Conservation (phyloP, 2,888 invertebrate genomes). For the Amphipyra tragopoginis region DNA sequence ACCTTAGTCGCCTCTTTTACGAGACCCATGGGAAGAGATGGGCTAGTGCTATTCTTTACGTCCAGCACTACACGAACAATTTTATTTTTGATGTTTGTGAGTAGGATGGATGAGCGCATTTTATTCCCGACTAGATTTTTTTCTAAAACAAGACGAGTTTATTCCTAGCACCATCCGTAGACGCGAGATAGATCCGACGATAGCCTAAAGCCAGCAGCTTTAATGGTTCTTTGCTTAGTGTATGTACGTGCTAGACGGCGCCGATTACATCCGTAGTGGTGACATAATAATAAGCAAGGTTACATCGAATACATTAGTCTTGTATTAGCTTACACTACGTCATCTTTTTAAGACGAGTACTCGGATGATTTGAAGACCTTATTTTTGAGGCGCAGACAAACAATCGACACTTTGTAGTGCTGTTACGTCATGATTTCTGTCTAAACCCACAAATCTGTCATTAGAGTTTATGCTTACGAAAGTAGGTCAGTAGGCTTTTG, state of each 20-base stretch:
- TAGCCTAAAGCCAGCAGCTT: slow-evolving; percentile 1
- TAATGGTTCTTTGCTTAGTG: slow-evolving; percentile 11
- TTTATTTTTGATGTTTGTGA: too few relatives aligned
- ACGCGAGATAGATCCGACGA: not conserved
- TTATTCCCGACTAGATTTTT: too few relatives aligned
- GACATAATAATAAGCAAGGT: slow-evolving; percentile 56
- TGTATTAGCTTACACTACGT: slow-evolving; percentile 28
- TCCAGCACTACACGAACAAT: too few relatives aligned
- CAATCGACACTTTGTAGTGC: slow-evolving; percentile 3
- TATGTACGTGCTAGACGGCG: slow-evolving; percentile 18
- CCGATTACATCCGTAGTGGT: slow-evolving; percentile 46
- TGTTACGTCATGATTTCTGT: not conserved
- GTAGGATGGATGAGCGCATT: too few relatives aligned
- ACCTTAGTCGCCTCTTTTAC: too few relatives aligned
- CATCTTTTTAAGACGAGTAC: slow-evolving; percentile 4
- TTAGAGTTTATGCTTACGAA: too few relatives aligned
- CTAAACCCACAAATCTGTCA: too few relatives aligned
- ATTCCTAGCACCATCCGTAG: too few relatives aligned
- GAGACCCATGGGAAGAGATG: too few relatives aligned
- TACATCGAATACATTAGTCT: slow-evolving; percentile 26
- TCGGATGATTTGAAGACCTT: slow-evolving; percentile 1
- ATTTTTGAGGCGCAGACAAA: slow-evolving; percentile 7
- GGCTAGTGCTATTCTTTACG: too few relatives aligned
- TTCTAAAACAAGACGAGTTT: too few relatives aligned
- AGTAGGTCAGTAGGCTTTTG: too few relatives aligned